Conservation (phyloP, 1,140 invertebrate genomes). For the Calephelis nemesis region DNA sequence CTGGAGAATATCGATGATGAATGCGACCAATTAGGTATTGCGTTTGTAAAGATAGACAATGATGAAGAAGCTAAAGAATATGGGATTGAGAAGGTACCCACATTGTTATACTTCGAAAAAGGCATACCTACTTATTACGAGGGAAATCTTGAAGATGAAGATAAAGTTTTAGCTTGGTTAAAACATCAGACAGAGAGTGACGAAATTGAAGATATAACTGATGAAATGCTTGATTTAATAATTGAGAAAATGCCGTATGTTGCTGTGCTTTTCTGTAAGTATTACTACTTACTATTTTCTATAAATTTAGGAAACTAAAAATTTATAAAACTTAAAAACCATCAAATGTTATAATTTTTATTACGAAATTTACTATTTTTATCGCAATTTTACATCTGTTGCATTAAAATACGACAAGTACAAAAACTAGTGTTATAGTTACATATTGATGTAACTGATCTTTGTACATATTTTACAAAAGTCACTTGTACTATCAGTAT, state of each 20-base stretch:
- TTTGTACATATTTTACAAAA: no score
- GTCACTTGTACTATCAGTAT: no score
- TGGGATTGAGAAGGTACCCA: slow-evolving; percentile 92
- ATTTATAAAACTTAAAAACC: no score
- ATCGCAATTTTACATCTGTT: no score
- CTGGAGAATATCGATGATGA: slow-evolving; percentile 97
- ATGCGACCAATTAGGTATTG: slow-evolving; percentile 91
- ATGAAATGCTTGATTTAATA: slow-evolving; percentile 96
- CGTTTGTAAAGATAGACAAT: slow-evolving; percentile 96
- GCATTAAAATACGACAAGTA: no score
- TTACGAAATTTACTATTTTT: no score
- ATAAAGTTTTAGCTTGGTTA: slow-evolving; percentile 93
- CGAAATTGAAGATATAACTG: slow-evolving; percentile 96
- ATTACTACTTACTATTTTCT: slow-evolving; percentile 32
- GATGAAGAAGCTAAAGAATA: slow-evolving; percentile 93
- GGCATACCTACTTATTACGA: slow-evolving; percentile 93
- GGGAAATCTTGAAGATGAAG: slow-evolving; percentile 94
- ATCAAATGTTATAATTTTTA: no score
- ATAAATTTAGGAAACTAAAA: no score
- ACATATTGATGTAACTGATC: no score
- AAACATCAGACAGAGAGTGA: slow-evolving; percentile 91
- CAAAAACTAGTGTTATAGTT: no score
- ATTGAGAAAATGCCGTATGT: slow-evolving; percentile 93
- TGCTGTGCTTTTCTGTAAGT: slow-evolving; percentile 94
- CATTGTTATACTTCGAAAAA: slow-evolving; percentile 94